A percentile compares a stretch with the other conserved stretches of the same genome.
Conservation (phyloP, 2,888 invertebrate genomes). For the Thecocarcelia acutangulata region DNA sequence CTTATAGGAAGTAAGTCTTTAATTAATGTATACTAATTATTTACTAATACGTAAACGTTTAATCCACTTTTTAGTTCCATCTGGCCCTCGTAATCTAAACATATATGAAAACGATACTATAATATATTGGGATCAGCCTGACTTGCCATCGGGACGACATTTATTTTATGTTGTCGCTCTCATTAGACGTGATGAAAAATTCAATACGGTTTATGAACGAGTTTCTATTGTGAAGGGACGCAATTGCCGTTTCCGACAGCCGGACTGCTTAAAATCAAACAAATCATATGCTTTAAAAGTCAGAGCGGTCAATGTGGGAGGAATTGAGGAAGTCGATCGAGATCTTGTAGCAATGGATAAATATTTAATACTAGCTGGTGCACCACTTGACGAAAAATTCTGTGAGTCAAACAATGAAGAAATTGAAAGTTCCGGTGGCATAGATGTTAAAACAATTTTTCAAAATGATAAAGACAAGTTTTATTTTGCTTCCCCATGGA, state of each 20-base stretch:
- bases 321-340: conserved; percentile 65
- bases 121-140: conserved; percentile 82
- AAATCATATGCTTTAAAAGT: conserved; percentile 71
- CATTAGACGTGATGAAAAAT: conserved; percentile 46
- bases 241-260: conserved; percentile 70
- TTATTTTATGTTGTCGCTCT: conserved; percentile 83
- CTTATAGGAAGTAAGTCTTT: conserved; percentile 82
- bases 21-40: neutral
- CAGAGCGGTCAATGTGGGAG: conserved; percentile 74
- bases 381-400: conserved; percentile 58
- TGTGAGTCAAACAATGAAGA: conserved; percentile 29
- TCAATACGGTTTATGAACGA: conserved; percentile 64
- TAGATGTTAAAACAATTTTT: conserved; percentile 5
- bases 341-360: conserved; percentile 56
- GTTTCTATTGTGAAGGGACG: conserved; percentile 68
- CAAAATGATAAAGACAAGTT: conserved; percentile 41
- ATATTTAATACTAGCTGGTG: conserved; percentile 52
- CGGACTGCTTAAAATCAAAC: conserved; percentile 69
- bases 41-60: neutral
- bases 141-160: conserved; percentile 82
- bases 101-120: conserved; percentile 61
- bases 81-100: conserved; percentile 69
- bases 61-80: conserved; percentile 70
- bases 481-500: conserved; percentile 67
- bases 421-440: conserved; percentile 1